A percentile compares a stretch with the other conserved stretches of the same genome.
Evolutionary conservation across 1,140 invertebrate species (phyloP).

Genomic region (Myzus persicae): DNA sequence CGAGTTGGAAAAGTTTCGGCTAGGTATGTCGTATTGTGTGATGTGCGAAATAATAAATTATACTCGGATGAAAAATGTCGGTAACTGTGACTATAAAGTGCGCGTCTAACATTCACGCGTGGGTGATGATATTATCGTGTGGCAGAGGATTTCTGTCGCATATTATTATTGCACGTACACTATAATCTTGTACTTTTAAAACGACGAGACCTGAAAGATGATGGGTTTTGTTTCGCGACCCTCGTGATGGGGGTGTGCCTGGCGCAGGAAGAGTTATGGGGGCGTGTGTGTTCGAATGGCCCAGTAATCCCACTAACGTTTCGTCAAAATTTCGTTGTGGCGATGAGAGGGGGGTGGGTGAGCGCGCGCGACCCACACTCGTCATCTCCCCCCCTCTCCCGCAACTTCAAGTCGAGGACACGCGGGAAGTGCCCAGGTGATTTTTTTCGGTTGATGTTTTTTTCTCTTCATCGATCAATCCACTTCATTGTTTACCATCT

Average conservation of each 20-base stretch:
- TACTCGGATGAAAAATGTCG: background rate
- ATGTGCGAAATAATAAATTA: background rate
- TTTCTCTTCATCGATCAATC: background rate
- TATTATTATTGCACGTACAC: background rate
- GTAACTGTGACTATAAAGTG: background rate
- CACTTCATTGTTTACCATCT: background rate
- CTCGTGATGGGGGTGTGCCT: background rate
- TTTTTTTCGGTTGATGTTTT: background rate
- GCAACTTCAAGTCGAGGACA: too few relatives aligned
- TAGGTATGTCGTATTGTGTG: background rate
- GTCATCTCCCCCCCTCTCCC: background rate
- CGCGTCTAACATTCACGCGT: background rate
- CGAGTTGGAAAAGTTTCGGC: background rate
- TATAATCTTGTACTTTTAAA: background rate
- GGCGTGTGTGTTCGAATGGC: background rate
- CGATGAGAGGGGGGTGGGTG: background rate
- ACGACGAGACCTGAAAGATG: background rate
- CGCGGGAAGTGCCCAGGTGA: background rate
- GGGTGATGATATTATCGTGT: background rate
- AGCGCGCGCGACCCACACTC: background rate
- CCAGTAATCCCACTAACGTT: background rate
- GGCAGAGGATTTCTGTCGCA: background rate
- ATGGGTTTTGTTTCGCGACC: background rate
- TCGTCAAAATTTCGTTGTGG: background rate
- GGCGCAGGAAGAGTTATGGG: background rate